These are phyloP conservation scores for Campoplex capitator DNA, from an alignment of 2,888 invertebrate species.

Conservation along the genomic window DNA sequence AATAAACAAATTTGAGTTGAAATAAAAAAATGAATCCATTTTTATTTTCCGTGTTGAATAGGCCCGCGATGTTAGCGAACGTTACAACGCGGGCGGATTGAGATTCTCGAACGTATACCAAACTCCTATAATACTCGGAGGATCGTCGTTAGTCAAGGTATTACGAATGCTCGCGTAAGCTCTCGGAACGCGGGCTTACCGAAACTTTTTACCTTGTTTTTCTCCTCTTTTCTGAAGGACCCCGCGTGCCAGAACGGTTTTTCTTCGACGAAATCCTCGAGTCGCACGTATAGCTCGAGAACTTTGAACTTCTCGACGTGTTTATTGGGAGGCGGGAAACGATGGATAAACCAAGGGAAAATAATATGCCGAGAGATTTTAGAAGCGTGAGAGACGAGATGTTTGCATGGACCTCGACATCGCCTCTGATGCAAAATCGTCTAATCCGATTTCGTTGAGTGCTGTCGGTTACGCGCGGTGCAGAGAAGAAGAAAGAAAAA, in stretches of 20 bases:
- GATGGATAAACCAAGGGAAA: conserved; percentile 1
- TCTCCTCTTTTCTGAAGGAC: neutral
- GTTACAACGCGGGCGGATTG: conserved; percentile 41
- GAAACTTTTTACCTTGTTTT: conserved; percentile 4
- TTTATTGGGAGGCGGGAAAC: conserved; percentile 2
- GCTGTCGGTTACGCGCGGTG: conserved; percentile 41
- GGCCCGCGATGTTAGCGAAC: neutral
- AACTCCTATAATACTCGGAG: conserved; percentile 52
- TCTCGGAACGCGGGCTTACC: neutral
- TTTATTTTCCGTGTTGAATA: neutral
- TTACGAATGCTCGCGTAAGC: conserved; percentile 67
- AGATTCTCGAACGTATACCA: conserved; percentile 37
- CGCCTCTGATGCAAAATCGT: neutral
- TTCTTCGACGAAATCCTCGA: conserved; percentile 46
- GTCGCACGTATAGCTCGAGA: conserved; percentile 52
- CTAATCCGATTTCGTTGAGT: conserved; percentile 69
- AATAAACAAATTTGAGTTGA: conserved; percentile 22
- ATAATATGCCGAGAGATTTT: conserved; percentile 26
- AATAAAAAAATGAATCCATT: conserved; percentile 3
- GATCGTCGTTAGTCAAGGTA: conserved; percentile 73
- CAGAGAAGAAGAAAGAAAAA: conserved; percentile 7
- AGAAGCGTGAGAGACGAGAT: conserved; percentile 40
- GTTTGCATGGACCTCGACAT: conserved; percentile 32
- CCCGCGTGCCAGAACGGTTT: conserved; percentile 4
- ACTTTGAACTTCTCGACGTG: conserved; percentile 50